Percentiles rank a stretch among this genome's conserved stretches.
phyloP scores from a whole-genome alignment of 2,888 invertebrate genomes.

The Phoronis australis region DNA sequence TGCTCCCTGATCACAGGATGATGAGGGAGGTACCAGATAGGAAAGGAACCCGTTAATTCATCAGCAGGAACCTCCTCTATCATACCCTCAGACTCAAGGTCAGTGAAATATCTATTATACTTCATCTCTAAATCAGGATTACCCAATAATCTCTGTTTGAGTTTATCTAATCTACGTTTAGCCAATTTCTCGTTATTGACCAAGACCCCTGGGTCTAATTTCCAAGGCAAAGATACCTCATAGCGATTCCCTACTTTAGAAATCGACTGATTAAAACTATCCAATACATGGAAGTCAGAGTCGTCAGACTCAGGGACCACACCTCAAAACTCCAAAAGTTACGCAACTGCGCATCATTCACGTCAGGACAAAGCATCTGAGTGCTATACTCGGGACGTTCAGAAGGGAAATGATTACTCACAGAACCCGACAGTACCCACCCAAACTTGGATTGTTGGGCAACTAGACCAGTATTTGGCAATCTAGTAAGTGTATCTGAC shows the following conservation, averaged over 20 bases:
- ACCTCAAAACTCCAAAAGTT: conserved; percentile 1
- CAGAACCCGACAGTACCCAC: background rate
- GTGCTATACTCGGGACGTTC: background rate
- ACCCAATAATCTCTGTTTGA: background rate
- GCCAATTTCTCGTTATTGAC: background rate
- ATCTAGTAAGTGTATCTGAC: no score
- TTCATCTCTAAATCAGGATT: background rate
- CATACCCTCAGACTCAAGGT: background rate
- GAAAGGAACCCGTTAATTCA: background rate
- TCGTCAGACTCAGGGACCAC: no score
- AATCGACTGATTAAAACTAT: no score
- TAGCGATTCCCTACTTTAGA: background rate
- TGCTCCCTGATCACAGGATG: conserved; percentile 6
- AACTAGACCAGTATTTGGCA: background rate
- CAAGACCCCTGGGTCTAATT: no score
- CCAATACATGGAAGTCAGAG: background rate
- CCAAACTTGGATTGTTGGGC: conserved; percentile 1
- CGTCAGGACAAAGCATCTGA: background rate
- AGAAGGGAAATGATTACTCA: no score
- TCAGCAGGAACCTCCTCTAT: background rate
- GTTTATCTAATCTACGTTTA: background rate
- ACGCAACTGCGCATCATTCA: background rate
- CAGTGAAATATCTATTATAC: background rate
- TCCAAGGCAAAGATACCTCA: background rate
- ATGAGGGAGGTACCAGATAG: conserved; percentile 10